phyloP scores from a whole-genome alignment of 2,113 vertebrate genomes.

The Ploceus nigricollis region DNA sequence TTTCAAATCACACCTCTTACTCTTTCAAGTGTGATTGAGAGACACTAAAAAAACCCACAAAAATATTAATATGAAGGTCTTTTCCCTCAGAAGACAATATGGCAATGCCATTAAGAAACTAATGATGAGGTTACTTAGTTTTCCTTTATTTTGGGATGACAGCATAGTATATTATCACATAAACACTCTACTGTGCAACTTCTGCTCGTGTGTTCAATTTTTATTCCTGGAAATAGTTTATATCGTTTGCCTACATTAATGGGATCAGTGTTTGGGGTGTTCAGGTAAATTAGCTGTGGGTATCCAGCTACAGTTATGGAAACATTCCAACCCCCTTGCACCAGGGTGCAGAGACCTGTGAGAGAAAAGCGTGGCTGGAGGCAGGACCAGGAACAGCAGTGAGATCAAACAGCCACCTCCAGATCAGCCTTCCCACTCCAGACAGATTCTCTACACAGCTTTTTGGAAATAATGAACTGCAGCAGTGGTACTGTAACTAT shows the following conservation, averaged over 20 bases:
- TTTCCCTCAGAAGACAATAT: not conserved
- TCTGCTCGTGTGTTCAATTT: not conserved
- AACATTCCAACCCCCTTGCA: not conserved
- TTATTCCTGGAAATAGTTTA: not conserved
- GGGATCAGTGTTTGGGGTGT: not conserved
- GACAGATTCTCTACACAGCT: not conserved
- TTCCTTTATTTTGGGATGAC: not conserved
- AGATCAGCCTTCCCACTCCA: not conserved
- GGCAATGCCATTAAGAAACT: not conserved
- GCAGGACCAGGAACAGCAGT: not conserved
- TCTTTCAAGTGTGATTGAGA: not conserved
- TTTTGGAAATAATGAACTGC: not conserved
- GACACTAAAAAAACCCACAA: not conserved
- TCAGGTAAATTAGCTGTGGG: not conserved
- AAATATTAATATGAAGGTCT: not conserved
- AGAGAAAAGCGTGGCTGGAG: not conserved
- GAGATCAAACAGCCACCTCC: not conserved
- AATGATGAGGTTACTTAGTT: not conserved
- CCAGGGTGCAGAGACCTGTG: not conserved
- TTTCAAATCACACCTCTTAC: not conserved
- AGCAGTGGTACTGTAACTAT: not conserved
- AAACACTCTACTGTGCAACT: not conserved
- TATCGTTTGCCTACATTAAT: fast-evolving
- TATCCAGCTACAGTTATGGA: not conserved
- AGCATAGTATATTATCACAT: not conserved